Base-by-base conservation (phyloP, 1,140 invertebrate species). In the Drosophila pruinosa region DNA sequence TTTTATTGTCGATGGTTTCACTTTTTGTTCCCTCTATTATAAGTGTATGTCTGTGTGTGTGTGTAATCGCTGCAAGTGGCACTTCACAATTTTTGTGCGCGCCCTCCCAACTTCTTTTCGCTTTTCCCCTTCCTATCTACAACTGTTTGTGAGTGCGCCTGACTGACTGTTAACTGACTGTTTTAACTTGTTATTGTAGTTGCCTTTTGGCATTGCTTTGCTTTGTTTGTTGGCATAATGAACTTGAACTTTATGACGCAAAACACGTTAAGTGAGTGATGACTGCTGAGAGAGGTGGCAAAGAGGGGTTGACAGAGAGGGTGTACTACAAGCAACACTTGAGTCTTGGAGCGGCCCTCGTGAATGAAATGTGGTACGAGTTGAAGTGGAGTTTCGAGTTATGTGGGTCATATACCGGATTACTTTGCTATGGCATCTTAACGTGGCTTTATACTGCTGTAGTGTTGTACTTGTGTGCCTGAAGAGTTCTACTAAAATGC, bases 161-260 rank as follows among this genome's bases (percentile, higher is more conserved):
- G 56, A 26, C 36, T 39, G 56, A 17, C 24, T 57, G 64, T 72
- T 85, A 75, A 75, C 80, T 79, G 67, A 59, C 57, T 61, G 41
- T 61, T 31, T 38, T 47, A 36, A 41, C 39, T 64, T 75, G 61
- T 47, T 28, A 56, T 41, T 50, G 58, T 61, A 65, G 50, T 53
- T 73, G 67, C 36, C 59, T 39, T 14, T 58, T 38, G 53, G 28
- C n/a, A n/a, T n/a, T n/a, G 4, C 36, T 36, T 15, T 34, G 6
- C 36, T 36, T 15, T 50, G 45, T 70, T 48, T 39, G 64, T 41
- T 73, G 63, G 47, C 80, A 86, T 86, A 85, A 85, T 85, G 81
- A 85, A 85, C 81, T 85, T 85, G 81, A 85, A 85, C 81, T 85
- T 85, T 85, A 86, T 85, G 81, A 85, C 81, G 82, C 82, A 86